phyloP scores from a whole-genome alignment of 2,113 vertebrate genomes.

The Atrichornis clamosus region DNA sequence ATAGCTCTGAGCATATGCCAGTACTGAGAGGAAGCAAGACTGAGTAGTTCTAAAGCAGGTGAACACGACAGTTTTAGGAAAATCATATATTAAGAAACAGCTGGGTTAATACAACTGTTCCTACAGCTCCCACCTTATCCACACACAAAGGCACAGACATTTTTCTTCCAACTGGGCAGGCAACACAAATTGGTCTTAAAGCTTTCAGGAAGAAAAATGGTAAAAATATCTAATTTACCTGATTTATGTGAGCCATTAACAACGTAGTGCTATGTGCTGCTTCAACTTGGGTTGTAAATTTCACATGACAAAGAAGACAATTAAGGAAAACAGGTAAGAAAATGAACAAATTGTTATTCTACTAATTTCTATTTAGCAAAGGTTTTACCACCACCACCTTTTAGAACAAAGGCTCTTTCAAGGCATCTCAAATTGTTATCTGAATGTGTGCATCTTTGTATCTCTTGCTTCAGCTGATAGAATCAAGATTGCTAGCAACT shows the following conservation, averaged over 20 bases:
- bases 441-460: background rate
- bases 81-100: background rate
- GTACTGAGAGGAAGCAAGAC: background rate
- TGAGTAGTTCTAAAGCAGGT: background rate
- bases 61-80: background rate
- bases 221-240: conserved; percentile 67
- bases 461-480: background rate
- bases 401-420: background rate
- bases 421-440: background rate
- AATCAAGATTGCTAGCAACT: background rate
- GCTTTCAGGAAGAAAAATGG: conserved; percentile 63
- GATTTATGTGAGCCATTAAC: conserved; percentile 74
- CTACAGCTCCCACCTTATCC: background rate
- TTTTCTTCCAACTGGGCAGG: background rate
- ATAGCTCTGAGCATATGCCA: background rate
- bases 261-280: background rate
- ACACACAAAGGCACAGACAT: background rate
- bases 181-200: conserved; percentile 57
- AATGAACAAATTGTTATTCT: conserved; percentile 11
- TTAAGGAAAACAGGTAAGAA: conserved; percentile 48
- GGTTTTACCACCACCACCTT: background rate
- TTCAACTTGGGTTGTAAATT: conserved; percentile 64
- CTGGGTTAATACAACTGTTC: background rate
- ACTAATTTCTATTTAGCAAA: conserved; percentile 15
- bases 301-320: conserved; percentile 63